phyloP scores from a whole-genome alignment of 2,797 vertebrate species.

The Neopelma chrysocephalum region DNA sequence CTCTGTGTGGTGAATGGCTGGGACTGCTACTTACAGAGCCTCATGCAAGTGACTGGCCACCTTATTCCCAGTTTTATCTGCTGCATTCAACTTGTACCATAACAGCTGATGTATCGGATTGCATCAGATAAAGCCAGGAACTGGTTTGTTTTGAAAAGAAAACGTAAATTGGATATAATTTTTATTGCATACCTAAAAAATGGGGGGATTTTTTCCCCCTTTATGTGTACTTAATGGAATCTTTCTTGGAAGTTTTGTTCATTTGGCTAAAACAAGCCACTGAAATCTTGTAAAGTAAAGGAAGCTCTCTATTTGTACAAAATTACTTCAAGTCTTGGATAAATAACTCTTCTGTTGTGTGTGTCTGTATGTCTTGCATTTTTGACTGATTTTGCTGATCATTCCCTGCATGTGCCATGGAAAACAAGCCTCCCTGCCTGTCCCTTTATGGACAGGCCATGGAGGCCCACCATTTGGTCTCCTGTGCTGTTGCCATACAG shows the following conservation, averaged over 20 bases:
- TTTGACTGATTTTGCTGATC: not conserved
- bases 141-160: not conserved
- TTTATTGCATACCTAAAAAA: not conserved
- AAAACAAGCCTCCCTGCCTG: not conserved
- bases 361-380: not conserved
- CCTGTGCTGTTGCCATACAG: accelerated
- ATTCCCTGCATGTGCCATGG: accelerated
- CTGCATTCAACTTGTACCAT: not conserved
- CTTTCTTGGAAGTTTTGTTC: not conserved
- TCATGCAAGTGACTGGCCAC: not conserved
- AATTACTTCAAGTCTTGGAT: not conserved
- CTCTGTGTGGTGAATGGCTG: not conserved
- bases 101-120: not conserved
- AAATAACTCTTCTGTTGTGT: not conserved
- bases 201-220: accelerated
- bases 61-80: not conserved
- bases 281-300: not conserved
- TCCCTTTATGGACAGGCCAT: accelerated
- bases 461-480: not conserved
- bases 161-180: not conserved
- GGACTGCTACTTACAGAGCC: not conserved
- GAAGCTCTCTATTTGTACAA: not conserved
- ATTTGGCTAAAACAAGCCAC: not conserved
- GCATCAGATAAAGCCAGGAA: not conserved
- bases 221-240: accelerated